These are phyloP conservation scores for Perca fluviatilis DNA, from an alignment of 2,113 vertebrate species.

Conservation along the genomic window DNA sequence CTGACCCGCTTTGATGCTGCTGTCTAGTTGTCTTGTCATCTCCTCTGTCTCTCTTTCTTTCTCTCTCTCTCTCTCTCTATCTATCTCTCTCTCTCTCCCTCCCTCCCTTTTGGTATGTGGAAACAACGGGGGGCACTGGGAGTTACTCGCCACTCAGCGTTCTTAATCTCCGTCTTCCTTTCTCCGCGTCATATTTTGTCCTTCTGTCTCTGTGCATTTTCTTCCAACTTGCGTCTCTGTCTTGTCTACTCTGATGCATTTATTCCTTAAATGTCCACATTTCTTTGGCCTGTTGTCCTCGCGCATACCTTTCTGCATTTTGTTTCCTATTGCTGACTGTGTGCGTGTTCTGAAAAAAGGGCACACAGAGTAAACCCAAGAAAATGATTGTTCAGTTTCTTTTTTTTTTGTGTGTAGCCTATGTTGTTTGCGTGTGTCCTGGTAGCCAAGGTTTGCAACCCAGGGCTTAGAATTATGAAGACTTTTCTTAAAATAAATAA, in stretches of 20 bases:
- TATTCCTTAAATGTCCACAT: background rate
- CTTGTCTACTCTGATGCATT: constrained; percentile 31
- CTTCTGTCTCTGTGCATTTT: constrained; percentile 42
- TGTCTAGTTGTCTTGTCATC: constrained; percentile 76
- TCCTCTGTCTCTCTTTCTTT: background rate
- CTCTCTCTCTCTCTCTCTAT: constrained; percentile 21
- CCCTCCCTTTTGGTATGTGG: constrained; percentile 35
- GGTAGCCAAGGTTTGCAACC: background rate
- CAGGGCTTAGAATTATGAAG: too few species aligned
- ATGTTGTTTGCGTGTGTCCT: background rate
- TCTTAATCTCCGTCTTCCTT: constrained; percentile 66
- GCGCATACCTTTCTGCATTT: background rate
- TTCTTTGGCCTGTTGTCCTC: background rate
- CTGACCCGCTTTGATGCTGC: constrained; percentile 78
- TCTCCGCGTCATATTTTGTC: constrained; percentile 48
- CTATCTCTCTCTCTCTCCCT: too few species aligned
- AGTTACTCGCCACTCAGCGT: constrained; percentile 53
- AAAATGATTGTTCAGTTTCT: too few species aligned
- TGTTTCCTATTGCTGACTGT: background rate
- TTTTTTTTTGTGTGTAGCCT: background rate
- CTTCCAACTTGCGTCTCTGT: constrained; percentile 12
- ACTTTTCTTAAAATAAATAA: too few species aligned
- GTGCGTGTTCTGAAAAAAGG: too few species aligned
- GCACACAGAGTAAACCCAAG: background rate
- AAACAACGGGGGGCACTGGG: constrained; percentile 32